Conservation (phyloP, 2,797 vertebrate genomes). For the Pelobates cultripes region DNA sequence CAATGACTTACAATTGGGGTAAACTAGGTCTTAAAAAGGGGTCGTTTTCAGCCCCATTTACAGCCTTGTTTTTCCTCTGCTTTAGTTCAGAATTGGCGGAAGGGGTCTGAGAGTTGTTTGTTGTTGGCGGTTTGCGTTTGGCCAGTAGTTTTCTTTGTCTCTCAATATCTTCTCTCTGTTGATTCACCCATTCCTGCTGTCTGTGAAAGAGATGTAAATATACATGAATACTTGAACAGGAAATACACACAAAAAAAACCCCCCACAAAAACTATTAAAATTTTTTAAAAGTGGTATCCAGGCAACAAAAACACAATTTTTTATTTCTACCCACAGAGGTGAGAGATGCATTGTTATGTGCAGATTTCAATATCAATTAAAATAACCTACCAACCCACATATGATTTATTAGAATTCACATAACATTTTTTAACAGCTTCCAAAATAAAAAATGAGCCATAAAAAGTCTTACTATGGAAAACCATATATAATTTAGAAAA, state of each 20-base stretch:
- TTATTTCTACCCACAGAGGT: background rate
- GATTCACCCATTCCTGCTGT: conserved; percentile 97
- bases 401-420: too few relatives aligned
- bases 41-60: conserved; percentile 96
- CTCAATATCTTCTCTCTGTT: conserved; percentile 98
- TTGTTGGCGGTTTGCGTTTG: conserved; percentile 93
- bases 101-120: conserved; percentile 92
- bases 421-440: too few relatives aligned
- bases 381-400: too few relatives aligned
- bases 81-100: conserved; percentile 96
- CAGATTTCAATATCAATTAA: too few relatives aligned
- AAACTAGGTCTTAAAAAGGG: conserved; percentile 98
- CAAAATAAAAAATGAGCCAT: too few relatives aligned
- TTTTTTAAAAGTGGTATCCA: conserved; percentile 7
- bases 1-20: conserved; percentile 88
- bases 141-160: conserved; percentile 96
- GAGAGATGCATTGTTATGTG: too few relatives aligned
- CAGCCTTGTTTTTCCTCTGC: conserved; percentile 97
- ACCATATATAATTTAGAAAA: too few relatives aligned
- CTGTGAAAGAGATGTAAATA: conserved; percentile 68
- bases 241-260: background rate
- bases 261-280: background rate
- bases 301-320: conserved; percentile 4
- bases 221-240: conserved; percentile 1
- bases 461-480: too few relatives aligned